Base-by-base conservation (phyloP, 2,888 invertebrate genomes). In the Hydropsyche betteni region DNA sequence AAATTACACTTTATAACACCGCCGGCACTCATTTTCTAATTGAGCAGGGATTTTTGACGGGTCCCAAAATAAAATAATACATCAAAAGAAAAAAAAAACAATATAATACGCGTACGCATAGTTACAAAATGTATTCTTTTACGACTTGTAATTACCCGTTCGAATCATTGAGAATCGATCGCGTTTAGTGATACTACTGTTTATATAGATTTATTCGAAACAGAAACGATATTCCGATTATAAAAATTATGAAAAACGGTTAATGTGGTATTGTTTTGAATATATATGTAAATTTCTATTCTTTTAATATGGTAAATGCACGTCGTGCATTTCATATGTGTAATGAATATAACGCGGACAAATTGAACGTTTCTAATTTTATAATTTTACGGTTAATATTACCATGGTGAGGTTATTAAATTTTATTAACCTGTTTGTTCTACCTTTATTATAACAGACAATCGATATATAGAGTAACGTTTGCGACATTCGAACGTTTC, bases 101-200 rank as follows among this genome's bases (percentile, higher is more conserved):
- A 44, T 38, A 69, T 69, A 38, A 44, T 34, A 69, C 24, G 69
- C 34, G 44, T 69, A n/a, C n/a, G n/a, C n/a, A 64, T 24, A 12
- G 24, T 12, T 5, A 36, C 36, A 72, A 51, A 72, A 58, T 55
- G 38, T 52, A 72, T 72, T 72, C 36, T 72, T 72, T 72, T 72
- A 72, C 24, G 55, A 24, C 72, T 61, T 72, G 72, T 72, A 72
- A 72, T 72, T 72, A 72, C 72, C 52, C 58, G 72, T 70, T 70
- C 70, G 53, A 53, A 70, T 70, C 70, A 51, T 53, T 53, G 64
- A 34, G 64, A 34, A 64, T 64, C 64, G 64, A 64, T 64, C 64
- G 64, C 64, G 64, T 64, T 36, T 8, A 64, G 36, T 34, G 34
- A 64, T 36, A 64, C 64, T 64, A 64, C 64, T 34, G 64, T 64